Evolutionary conservation across 2,113 vertebrate species (phyloP).

Genomic region (Uropsilus gracilis): DNA sequence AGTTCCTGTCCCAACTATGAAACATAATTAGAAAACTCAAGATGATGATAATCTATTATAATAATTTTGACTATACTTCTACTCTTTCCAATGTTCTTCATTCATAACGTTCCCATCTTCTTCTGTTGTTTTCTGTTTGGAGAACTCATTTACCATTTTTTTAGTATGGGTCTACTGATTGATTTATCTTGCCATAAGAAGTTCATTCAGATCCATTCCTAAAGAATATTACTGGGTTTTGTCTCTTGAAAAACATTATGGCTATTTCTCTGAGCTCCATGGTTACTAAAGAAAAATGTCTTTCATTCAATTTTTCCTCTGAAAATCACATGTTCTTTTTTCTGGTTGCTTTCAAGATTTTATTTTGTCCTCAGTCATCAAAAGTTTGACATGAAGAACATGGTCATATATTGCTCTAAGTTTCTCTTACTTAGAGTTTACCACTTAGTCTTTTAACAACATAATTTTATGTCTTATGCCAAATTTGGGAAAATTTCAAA

Average conservation of each 20-base stretch:
- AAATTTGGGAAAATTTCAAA: neutral
- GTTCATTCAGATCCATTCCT: neutral
- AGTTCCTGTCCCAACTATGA: conserved; percentile 3
- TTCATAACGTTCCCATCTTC: neutral
- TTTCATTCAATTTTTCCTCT: neutral
- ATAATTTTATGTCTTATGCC: neutral
- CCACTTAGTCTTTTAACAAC: neutral
- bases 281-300: neutral
- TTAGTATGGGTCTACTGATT: neutral
- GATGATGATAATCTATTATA: neutral
- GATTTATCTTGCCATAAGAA: neutral
- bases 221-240: neutral
- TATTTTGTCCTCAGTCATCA: neutral
- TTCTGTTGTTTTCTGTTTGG: neutral
- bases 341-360: neutral
- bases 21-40: conserved; percentile 5
- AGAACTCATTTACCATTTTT: neutral
- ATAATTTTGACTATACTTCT: neutral
- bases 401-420: neutral
- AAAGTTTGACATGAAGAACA: neutral
- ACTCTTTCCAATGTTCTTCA: neutral
- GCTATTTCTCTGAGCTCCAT: neutral
- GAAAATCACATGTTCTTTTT: neutral
- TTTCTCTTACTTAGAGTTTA: neutral
- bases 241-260: neutral